Evolutionary conservation across 1,140 invertebrate species (phyloP).

Genomic region (Heterodera schachtii): DNA sequence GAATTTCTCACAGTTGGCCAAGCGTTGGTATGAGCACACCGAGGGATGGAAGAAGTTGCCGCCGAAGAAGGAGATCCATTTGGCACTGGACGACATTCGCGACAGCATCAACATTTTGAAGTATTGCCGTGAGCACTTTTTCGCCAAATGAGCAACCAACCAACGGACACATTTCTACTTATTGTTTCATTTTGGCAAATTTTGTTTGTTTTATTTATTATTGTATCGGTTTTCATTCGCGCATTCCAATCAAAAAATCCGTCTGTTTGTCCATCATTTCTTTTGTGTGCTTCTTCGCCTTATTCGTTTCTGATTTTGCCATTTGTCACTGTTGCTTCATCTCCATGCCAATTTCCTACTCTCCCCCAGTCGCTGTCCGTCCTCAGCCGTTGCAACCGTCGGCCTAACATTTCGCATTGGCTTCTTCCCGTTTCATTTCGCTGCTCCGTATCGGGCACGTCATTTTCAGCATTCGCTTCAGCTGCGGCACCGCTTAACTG

Average conservation of each 20-base stretch:
- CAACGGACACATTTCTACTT: too few species aligned
- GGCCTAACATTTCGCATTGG: constrained; percentile 25
- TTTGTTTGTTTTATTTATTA: constrained; percentile 6
- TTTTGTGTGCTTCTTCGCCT: too few species aligned
- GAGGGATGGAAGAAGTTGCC: constrained; percentile 41
- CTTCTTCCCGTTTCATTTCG: neutral
- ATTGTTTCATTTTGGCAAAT: neutral
- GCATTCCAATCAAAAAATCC: too few species aligned
- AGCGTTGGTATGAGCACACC: constrained; percentile 36
- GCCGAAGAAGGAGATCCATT: constrained; percentile 35
- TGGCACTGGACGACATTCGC: constrained; percentile 45
- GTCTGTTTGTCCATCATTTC: neutral
- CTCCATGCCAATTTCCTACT: neutral
- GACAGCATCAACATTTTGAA: constrained; percentile 29
- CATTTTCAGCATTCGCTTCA: constrained; percentile 20
- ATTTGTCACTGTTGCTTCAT: neutral
- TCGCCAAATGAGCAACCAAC: neutral
- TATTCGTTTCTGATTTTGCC: neutral
- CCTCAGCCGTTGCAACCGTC: constrained; percentile 36
- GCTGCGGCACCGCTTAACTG: neutral
- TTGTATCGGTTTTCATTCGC: neutral
- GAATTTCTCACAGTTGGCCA: constrained; percentile 69
- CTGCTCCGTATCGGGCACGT: constrained; percentile 3
- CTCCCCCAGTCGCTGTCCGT: constrained; percentile 33
- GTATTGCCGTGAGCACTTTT: constrained; percentile 31